Conservation (phyloP, 2,113 vertebrate genomes). For the Pseudolaguvia tuberculata region DNA sequence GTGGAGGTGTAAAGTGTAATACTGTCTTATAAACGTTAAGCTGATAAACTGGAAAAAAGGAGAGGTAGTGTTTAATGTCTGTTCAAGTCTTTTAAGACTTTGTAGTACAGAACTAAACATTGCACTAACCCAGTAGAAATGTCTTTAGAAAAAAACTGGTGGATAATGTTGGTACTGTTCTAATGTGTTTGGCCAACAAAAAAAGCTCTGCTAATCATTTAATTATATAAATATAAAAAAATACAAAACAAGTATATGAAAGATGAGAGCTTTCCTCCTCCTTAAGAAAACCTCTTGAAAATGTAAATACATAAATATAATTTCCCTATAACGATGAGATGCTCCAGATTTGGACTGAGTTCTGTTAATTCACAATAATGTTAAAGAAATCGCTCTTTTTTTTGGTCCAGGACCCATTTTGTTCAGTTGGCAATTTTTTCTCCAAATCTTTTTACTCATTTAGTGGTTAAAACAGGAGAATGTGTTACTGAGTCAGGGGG, state of each 20-base stretch:
- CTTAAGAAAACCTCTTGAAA: constrained; percentile 2
- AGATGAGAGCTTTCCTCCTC: neutral
- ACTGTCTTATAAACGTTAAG: constrained; percentile 35
- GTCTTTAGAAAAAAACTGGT: neutral
- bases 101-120: constrained; percentile 19
- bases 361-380: constrained; percentile 48
- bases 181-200: constrained; percentile 10
- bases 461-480: constrained; percentile 21
- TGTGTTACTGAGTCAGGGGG: constrained; percentile 31
- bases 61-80: constrained; percentile 48
- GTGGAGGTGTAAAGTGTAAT: constrained; percentile 20
- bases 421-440: constrained; percentile 45
- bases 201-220: constrained; percentile 2
- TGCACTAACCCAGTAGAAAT: constrained; percentile 31
- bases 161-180: neutral
- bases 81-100: constrained; percentile 15
- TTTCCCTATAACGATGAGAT: neutral
- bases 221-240: constrained; percentile 26
- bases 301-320: constrained; percentile 19
- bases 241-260: constrained; percentile 25
- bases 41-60: constrained; percentile 46
- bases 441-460: constrained; percentile 10
- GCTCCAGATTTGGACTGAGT: constrained; percentile 41
- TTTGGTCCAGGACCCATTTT: constrained; percentile 25
- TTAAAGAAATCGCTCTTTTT: constrained; percentile 9